A percentile compares a stretch with the other conserved stretches of the same genome.
Conservation (phyloP, 2,797 vertebrate species). For the Hafferia zeledoni region DNA sequence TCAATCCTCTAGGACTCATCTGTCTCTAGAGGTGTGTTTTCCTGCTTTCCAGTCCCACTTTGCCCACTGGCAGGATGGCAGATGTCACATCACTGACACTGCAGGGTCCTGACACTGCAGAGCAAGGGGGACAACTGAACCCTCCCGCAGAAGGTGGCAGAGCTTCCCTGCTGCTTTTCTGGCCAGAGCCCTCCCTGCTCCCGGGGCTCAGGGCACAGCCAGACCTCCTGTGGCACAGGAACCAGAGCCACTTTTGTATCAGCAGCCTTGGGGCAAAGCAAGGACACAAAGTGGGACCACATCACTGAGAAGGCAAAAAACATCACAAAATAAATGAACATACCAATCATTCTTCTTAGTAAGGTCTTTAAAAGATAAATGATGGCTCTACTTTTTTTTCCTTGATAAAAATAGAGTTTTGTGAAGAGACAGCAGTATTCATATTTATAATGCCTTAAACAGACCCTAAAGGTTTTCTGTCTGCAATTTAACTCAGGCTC, state of each 20-base stretch:
- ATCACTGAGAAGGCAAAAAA: not conserved
- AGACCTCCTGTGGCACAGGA: not conserved
- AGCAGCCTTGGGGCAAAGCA: not conserved
- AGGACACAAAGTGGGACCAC: not conserved
- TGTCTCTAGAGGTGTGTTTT: not conserved
- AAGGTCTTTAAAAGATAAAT: not conserved
- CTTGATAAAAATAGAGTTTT: not conserved
- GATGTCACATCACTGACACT: not conserved
- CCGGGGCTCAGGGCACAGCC: fast-evolving
- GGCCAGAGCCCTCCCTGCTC: not conserved
- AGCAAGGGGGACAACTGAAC: not conserved
- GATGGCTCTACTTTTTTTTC: not conserved
- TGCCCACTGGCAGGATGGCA: not conserved
- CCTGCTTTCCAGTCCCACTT: not conserved
- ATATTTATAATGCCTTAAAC: not conserved
- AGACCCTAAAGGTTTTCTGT: not conserved
- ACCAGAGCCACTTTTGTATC: fast-evolving
- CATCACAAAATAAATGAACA: not conserved
- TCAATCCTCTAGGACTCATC: not conserved
- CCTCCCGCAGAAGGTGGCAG: not conserved
- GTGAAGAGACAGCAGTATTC: not conserved
- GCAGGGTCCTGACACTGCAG: not conserved
- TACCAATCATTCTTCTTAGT: not conserved
- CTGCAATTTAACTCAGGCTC: slow-evolving; percentile 11
- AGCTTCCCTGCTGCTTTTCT: not conserved